Conservation (phyloP, 2,888 invertebrate species). For the Boloria selene region DNA sequence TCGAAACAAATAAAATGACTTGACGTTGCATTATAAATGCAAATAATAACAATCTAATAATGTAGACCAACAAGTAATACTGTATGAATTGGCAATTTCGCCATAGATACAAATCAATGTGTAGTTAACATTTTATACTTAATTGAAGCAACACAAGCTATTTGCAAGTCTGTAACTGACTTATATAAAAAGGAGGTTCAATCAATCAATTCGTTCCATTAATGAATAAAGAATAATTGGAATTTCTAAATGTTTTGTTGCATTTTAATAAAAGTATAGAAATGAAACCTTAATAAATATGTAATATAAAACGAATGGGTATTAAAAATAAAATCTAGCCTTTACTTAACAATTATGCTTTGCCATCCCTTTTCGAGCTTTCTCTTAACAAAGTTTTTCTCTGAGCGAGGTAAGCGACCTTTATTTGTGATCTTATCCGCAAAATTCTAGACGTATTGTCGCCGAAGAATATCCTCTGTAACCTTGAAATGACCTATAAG, state of each 20-base stretch:
- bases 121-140: background rate
- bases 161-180: background rate
- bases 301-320: too few species aligned
- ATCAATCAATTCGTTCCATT: too few species aligned
- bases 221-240: too few species aligned
- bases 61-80: constrained; percentile 6
- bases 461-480: constrained; percentile 27
- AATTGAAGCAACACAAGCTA: background rate
- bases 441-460: constrained; percentile 28
- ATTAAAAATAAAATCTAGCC: too few species aligned
- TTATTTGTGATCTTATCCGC: constrained; percentile 14
- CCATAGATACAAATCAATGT: constrained; percentile 11
- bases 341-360: too few species aligned
- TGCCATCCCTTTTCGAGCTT: too few species aligned
- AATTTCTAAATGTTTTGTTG: too few species aligned
- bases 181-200: background rate
- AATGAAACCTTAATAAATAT: too few species aligned
- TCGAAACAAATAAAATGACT: too few species aligned
- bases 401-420: constrained; percentile 21
- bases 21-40: too few species aligned
- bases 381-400: constrained; percentile 6
- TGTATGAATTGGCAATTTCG: constrained; percentile 21
- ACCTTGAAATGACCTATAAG: constrained; percentile 20
- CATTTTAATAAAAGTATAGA: too few species aligned
- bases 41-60: too few species aligned